A percentile compares a stretch with the other conserved stretches of the same genome.
These are phyloP conservation scores for Amphipoea lucens DNA, from an alignment of 2,888 invertebrate genomes.

Conservation along the genomic window DNA sequence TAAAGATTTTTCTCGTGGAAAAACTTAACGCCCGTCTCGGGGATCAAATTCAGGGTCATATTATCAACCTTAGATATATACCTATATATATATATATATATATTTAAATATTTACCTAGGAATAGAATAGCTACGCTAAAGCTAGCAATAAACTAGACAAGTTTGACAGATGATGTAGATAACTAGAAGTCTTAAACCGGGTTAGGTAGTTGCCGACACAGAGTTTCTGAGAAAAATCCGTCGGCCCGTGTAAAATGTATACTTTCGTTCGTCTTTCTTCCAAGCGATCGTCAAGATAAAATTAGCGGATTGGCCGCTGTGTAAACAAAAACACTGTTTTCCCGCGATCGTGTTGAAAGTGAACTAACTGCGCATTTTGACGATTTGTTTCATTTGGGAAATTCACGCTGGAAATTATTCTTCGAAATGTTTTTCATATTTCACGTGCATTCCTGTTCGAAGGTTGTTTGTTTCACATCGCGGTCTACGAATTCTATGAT, in stretches of 20 bases:
- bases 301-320: conserved; percentile 63
- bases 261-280: conserved; percentile 69
- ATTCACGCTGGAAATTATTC: conserved; percentile 40
- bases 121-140: conserved; percentile 7
- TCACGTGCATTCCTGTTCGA: conserved; percentile 9
- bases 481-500: neutral
- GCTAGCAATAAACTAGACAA: conserved; percentile 43
- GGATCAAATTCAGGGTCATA: neutral
- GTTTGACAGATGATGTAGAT: conserved; percentile 55
- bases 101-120: neutral
- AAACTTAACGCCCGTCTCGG: neutral
- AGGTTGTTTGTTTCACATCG: conserved; percentile 1
- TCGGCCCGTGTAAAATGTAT: conserved; percentile 54
- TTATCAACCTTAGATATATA: neutral
- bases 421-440: conserved; percentile 46
- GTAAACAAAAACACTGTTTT: conserved; percentile 74
- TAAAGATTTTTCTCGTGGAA: neutral
- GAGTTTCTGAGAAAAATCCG: conserved; percentile 62
- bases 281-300: conserved; percentile 63
- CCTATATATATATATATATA: too few relatives aligned
- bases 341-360: conserved; percentile 61
- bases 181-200: conserved; percentile 52
- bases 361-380: conserved; percentile 50
- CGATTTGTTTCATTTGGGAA: conserved; percentile 48
- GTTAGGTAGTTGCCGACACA: conserved; percentile 57